Base-by-base conservation (phyloP, 2,888 invertebrate species). In the Drosophila histrio region DNA sequence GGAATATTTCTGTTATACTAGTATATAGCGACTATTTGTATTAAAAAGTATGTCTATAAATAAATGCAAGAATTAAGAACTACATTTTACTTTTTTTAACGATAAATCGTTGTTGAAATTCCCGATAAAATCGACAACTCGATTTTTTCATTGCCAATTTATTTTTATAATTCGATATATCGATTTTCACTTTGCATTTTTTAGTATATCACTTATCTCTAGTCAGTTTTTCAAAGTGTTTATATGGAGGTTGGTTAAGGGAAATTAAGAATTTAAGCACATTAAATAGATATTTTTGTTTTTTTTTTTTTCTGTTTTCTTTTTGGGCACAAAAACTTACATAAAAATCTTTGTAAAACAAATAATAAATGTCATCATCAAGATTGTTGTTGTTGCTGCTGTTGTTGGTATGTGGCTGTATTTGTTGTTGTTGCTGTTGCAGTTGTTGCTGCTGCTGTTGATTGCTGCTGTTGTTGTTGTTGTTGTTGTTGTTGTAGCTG, bases 321-420 rank as follows among this genome's bases (percentile, higher is more conserved):
- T 52, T 24, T 24, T 7, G 9, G n/a, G 22, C 17, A 44, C 44
- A 62, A 50, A 38, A 68, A 90, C 90, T 90, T 89, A 90, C 90
- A 90, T 90, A 89, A 78, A 90, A 79, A 88, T 90, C 90, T 89
- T 90, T 89, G 84, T 90, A 90, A 83, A 90, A 87, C 71, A 90
- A 88, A 89, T 90, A 90, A 87, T 90, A 90, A 84, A 90, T 84
- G 72, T 89, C 89, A 79, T 88, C 87, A 76, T 85, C 86, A 44
- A 74, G 54, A 76, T 82, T 82, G 72, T 87, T 81, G 73, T 86
- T 81, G 67, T 76, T 84, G 73, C 28, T 83, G 66, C 22, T 71
- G 66, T 43, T 83, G 68, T 26, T 68, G 60, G 39, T 74, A 56
- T 54, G 53, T 74, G 66, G 60, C 65, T 71, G 38, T 64, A 69